Evolutionary conservation across 2,113 vertebrate species (phyloP), one percentile per base, ranked within the genome.

Genomic region (Heterotis niloticus): DNA sequence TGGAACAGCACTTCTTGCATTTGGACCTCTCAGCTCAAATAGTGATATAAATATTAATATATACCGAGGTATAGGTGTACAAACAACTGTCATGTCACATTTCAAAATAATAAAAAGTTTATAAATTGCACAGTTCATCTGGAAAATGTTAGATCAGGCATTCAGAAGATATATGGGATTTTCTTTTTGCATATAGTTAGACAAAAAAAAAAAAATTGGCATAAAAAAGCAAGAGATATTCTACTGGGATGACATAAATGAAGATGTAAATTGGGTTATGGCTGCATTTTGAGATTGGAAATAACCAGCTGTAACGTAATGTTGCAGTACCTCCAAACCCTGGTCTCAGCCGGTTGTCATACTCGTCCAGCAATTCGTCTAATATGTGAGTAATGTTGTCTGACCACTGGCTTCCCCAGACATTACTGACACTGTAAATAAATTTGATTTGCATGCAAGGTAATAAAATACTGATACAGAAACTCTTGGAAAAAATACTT

Each of bases 281-380:
- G 7, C 7, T 44, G 34, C 7, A 44, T 44, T 51, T 10, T 62
- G 17, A 28, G 17, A 23, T 0, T 24, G 64, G 10, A 17, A 66
- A n/a, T 24, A 23, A 66, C 7, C 18, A 74, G 57, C 65, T 24
- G 66, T 17, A 26, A 51, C 0, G 14, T 65, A 56, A 28, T 16
- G 64, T 17, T 54, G 20, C n/a, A 67, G 29, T 90, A 94, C 96
- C 95, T 92, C 94, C 95, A 80, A 96, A 96, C 79, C 96, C 96
- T 1, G 96, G 96, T 0, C 96, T 89, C 17, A 98, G 88, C 64
- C 95, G 89, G 82, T 96, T 98, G 89, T 98, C 96, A 77, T 98
- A 98, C 59, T 95, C 96, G 80, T 98, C 94, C 79, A 98, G 88
- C 74, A 98, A 89, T 79, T 93, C 88, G 87, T 98, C 95, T 82